Base-by-base conservation (phyloP, 2,888 invertebrate species). In the Acheta domesticus region DNA sequence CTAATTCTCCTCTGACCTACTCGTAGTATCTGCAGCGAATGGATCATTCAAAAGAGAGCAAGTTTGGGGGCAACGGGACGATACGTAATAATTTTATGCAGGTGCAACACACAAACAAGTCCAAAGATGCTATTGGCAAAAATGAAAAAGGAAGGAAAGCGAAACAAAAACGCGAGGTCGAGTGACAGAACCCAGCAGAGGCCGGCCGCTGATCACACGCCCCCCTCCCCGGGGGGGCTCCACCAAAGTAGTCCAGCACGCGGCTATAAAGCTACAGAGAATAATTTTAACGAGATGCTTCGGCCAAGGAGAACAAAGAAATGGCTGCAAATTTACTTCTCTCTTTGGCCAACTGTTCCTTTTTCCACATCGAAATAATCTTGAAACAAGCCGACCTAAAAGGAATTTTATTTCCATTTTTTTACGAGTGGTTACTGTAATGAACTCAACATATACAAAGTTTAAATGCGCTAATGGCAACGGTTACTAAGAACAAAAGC, bases 341-440 rank as follows among this genome's bases (percentile, higher is more conserved):
- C 14, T 62, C 62, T 62, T n/a, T n/a, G 14, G 14, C 62, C 62
- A 14, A 16, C 62, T 62, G 62, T 62, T 62, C n/a, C 62, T 62
- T 62, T 62, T 62, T 62, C 62, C 62, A 62, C 62, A 62, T 62
- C n/a, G 62, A 62, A 62, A 62, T 62, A 62, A 62, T 62, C 62
- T 62, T 62, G 62, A 62, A 62, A 62, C 62, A 62, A 62, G 62
- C 62, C 62, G 62, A 62, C 62, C 62, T 62, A 62, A 62, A 62
- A 62, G 62, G 62, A 62, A 62, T 62, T 62, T 62, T 62, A 62
- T 62, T 62, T 62, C 62, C 62, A 62, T 62, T 19, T 62, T 62
- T 62, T 62, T 62, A 62, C 62, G 62, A 62, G 62, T 62, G 62
- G 62, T 62, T 62, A 62, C 62, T 62, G 62, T 62, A 62, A 62